These are phyloP conservation scores for Drosophila truncata DNA, from an alignment of 1,140 invertebrate genomes.

Conservation along the genomic window DNA sequence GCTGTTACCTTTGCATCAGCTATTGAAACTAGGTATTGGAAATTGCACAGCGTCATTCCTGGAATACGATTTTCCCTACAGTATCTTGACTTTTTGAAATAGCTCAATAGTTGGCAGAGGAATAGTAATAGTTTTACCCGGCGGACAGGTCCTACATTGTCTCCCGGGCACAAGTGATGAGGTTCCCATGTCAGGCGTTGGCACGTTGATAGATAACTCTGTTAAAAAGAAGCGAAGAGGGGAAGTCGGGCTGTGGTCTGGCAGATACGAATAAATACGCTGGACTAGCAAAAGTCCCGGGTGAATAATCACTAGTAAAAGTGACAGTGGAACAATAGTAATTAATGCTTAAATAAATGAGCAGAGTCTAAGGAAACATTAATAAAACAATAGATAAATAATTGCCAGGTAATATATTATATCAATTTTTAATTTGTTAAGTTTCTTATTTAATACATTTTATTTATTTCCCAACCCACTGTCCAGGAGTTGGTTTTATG, in stretches of 20 bases:
- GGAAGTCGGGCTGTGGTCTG: constrained; percentile 46
- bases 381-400: neutral
- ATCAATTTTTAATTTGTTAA: too few species aligned
- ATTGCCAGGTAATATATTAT: neutral
- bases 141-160: neutral
- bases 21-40: neutral
- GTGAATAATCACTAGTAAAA: constrained; percentile 48
- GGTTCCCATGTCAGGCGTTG: constrained; percentile 71
- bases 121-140: neutral
- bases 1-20: neutral
- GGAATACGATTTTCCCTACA: too few species aligned
- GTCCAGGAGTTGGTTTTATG: constrained; percentile 1
- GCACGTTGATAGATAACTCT: constrained; percentile 55
- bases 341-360: neutral
- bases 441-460: neutral
- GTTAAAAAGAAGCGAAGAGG: constrained; percentile 20
- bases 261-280: constrained; percentile 56
- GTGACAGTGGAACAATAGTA: constrained; percentile 20
- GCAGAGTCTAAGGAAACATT: neutral
- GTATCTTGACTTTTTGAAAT: neutral
- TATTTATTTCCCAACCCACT: neutral
- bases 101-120: neutral
- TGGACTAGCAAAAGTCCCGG: constrained; percentile 40
- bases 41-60: neutral
- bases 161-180: constrained; percentile 56